phyloP scores from a whole-genome alignment of 2,113 vertebrate genomes.

The Passerina amoena region DNA sequence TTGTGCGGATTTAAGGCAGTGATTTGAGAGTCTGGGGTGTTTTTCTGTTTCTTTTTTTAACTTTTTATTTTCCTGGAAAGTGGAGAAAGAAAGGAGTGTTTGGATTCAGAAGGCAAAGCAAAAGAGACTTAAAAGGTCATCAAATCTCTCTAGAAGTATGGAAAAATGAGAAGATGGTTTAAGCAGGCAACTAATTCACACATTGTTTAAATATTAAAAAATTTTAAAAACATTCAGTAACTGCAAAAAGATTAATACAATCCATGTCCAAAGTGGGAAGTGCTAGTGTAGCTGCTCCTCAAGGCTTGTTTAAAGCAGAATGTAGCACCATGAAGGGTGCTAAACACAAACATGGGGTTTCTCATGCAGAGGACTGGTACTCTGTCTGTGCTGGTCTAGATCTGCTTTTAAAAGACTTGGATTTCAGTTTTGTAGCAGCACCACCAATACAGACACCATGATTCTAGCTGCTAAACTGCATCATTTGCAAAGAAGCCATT shows the following conservation, averaged over 20 bases:
- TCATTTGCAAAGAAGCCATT: background rate
- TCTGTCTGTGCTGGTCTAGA: background rate
- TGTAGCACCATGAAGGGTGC: background rate
- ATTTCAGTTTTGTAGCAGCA: background rate
- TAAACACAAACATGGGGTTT: background rate
- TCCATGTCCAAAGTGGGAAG: background rate
- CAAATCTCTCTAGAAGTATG: background rate
- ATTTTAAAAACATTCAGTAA: background rate
- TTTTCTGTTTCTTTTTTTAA: background rate
- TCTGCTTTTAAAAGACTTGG: background rate
- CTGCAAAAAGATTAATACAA: background rate
- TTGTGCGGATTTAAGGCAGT: background rate
- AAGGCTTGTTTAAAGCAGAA: background rate
- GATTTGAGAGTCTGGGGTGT: background rate
- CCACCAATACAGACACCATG: fast-evolving
- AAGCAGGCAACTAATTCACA: background rate
- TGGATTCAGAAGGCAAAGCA: background rate
- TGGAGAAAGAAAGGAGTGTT: background rate
- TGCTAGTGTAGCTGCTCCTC: background rate
- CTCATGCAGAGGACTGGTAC: background rate
- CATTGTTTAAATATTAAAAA: background rate
- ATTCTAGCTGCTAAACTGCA: background rate
- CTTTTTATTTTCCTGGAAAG: background rate
- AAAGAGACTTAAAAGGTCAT: background rate
- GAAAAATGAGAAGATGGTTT: background rate